Conservation (phyloP, 2,113 vertebrate genomes). For the Poeciliopsis turrubarensis region DNA sequence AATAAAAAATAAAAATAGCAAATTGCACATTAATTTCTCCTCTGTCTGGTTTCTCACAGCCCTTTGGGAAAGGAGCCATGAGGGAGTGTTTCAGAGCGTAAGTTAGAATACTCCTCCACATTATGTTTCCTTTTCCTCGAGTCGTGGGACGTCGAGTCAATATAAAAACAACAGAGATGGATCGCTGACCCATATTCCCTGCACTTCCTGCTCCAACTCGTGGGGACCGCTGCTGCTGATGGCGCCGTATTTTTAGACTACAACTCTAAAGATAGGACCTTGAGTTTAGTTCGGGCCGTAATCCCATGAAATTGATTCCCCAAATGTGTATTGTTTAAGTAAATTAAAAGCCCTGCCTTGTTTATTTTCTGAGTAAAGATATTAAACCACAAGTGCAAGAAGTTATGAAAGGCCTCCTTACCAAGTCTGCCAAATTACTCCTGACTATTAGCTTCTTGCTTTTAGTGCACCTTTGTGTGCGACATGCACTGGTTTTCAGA, state of each 20-base stretch:
- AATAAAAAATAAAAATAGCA: neutral
- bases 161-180: conserved; percentile 8
- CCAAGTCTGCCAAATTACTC: neutral
- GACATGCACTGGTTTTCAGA: too few relatives aligned
- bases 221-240: conserved; percentile 1
- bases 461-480: neutral
- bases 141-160: neutral
- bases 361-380: neutral
- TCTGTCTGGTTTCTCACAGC: conserved; percentile 76
- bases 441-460: neutral
- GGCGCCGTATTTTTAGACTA: neutral
- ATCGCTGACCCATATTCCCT: conserved; percentile 17
- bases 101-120: conserved; percentile 68
- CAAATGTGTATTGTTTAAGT: conserved; percentile 1
- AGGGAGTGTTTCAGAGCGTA: conserved; percentile 96
- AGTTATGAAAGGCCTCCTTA: neutral
- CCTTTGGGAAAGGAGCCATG: conserved; percentile 96
- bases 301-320: neutral
- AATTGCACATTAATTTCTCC: neutral
- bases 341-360: neutral
- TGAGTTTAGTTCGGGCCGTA: neutral
- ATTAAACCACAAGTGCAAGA: neutral
- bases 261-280: neutral
- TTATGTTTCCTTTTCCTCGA: conserved; percentile 15
- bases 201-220: conserved; percentile 3